phyloP scores from a whole-genome alignment of 2,113 vertebrate genomes.

The Chroicocephalus ridibundus region DNA sequence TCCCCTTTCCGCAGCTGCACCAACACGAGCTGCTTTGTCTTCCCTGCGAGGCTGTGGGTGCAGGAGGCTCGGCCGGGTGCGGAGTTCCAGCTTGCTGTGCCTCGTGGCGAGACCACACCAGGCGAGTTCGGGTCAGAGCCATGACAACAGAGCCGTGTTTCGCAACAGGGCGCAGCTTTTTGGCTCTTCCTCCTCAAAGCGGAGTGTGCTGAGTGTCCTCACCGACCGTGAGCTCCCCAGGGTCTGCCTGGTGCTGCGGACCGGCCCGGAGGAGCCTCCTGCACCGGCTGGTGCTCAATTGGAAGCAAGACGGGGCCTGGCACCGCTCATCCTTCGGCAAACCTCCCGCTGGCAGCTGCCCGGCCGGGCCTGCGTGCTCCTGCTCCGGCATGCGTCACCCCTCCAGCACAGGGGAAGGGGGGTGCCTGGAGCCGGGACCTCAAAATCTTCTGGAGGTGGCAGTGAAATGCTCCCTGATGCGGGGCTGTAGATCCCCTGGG shows the following conservation, averaged over 20 bases:
- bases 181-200: neutral
- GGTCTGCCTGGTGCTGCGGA: neutral
- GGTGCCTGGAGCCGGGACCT: neutral
- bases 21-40: neutral
- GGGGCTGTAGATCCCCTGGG: accelerated
- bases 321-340: neutral
- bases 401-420: neutral
- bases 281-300: neutral
- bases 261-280: neutral
- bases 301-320: neutral
- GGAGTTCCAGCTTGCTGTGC: neutral
- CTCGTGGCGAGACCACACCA: neutral
- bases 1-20: neutral
- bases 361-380: neutral
- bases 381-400: neutral
- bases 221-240: neutral
- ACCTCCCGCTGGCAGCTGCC: slow-evolving; percentile 15
- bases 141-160: neutral
- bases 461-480: accelerated
- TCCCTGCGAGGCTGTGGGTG: neutral
- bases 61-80: neutral
- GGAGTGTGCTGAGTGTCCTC: neutral
- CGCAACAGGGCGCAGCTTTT: neutral
- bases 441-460: neutral
- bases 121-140: slow-evolving; percentile 12